These are phyloP conservation scores for Spodoptera exigua DNA, from an alignment of 2,888 invertebrate genomes.

Conservation along the genomic window DNA sequence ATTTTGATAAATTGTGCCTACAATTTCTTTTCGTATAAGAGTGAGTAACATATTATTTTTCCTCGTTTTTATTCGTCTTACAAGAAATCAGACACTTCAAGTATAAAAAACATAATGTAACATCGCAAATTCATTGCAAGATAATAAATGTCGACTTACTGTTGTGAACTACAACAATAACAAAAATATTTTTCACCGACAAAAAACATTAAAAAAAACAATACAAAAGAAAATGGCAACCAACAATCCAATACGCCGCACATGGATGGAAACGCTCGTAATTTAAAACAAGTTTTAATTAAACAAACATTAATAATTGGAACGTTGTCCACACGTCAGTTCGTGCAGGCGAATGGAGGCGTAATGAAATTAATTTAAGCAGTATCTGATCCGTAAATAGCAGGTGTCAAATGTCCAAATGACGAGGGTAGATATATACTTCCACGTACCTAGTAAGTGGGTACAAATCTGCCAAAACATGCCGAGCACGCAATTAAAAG, in stretches of 20 bases:
- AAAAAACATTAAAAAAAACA: too few relatives aligned
- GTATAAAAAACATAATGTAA: too few relatives aligned
- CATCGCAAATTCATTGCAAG: too few relatives aligned
- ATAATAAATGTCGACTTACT: too few relatives aligned
- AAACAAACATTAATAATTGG: conserved; percentile 38
- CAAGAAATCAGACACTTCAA: too few relatives aligned
- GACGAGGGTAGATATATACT: conserved; percentile 62
- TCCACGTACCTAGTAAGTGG: conserved; percentile 18
- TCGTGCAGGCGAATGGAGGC: conserved; percentile 38
- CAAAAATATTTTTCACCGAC: too few relatives aligned
- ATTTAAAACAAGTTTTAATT: conserved; percentile 13
- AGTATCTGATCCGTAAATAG: conserved; percentile 60
- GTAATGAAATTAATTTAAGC: conserved; percentile 64
- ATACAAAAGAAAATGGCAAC: too few relatives aligned
- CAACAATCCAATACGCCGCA: too few relatives aligned
- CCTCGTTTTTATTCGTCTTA: too few relatives aligned
- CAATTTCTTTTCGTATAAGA: background rate
- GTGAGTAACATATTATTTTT: too few relatives aligned
- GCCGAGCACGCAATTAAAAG: conserved; percentile 27
- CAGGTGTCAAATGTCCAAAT: conserved; percentile 64
- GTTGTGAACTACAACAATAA: too few relatives aligned
- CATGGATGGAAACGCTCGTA: background rate
- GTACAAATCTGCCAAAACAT: conserved; percentile 15
- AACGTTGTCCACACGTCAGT: conserved; percentile 32
- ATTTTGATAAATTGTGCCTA: background rate